Evolutionary conservation across 2,888 invertebrate genomes (phyloP), one percentile per base, ranked within the genome.

Genomic region (Netelia melanura): DNA sequence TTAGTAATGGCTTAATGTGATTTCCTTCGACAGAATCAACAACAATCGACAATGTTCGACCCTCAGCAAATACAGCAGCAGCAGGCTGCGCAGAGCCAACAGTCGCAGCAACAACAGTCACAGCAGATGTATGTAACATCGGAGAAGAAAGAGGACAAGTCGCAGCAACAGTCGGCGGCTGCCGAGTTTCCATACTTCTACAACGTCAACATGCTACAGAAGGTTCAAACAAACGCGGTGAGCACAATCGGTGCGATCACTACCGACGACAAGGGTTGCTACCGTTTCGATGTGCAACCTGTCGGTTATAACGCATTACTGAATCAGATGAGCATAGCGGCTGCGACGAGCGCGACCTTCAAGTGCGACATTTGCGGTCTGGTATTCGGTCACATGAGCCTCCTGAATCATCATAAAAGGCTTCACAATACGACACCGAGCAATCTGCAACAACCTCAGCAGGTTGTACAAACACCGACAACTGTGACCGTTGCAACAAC

Each of bases 281-380:
- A 94, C 89, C 93, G 94, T 61, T 94, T 94, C 86, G 95, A 95
- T 87, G 94, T 94, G n/a, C 93, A 93, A 86, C 93, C 93, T 62
- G 93, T 94, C 72, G 97, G 97, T 91, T 98, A 98, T 92, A 98
- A 98, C 94, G 97, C 97, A 2, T 94, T 98, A 88, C 96, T 97
- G 70, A 98, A 98, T 94, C 98, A 98, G 93, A 97, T 98, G 97
- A 97, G 97, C 90, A 95, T 97, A 83, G 96, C 97, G 8, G 94
- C 94, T 77, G 94, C 94, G 1, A 94, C 97, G 17, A 97, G 97
- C 91, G 97, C 97, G 38, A 97, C 97, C 89, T 98, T 97, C 93
- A 98, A 98, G 94, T 98, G 98, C 94, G 98, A 98, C 93, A 97
- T 97, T 9, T 98, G 98, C 91, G 97, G 97, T 64, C 94, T 97